Base-by-base conservation (phyloP, 2,888 invertebrate genomes). In the Chorisops tibialis region DNA sequence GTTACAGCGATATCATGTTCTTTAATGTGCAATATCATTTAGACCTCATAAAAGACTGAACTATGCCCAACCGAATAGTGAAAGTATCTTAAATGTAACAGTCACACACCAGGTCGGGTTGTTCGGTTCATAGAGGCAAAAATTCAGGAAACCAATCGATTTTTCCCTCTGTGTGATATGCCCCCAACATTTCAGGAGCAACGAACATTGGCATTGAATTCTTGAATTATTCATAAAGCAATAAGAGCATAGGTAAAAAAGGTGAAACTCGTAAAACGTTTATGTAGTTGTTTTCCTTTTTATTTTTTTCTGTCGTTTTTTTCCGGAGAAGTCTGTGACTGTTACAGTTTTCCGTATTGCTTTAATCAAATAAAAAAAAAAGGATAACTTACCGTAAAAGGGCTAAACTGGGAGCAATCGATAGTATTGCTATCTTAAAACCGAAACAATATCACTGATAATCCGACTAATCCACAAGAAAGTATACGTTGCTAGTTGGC, bases 221-320 rank as follows among this genome's bases (percentile, higher is more conserved):
- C 47, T 47, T 63, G 59, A 59, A 63, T 63, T 45, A 63, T 63
- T 63, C 63, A 63, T 63, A 59, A 52, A 63, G 47, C 50, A 59
- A 59, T 63, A 59, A 59, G 14, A 47, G 62, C 18, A 39, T 24
- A 18, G 21, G 48, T 39, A 58, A 58, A 50, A 56, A 56, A 37
- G 50, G 50, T 50, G 38, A 50, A 47, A 47, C 47, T 47, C 47
- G 21, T 47, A 47, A 47, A 47, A 47, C 47, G 47, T 47, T 47
- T 47, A 47, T 47, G 1, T 30, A 30, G 12, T 47, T 47, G 47
- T 47, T 30, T 30, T 47, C 47, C 22, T 47, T 45, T 45, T 19
- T 47, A 21, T 47, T 16, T 35, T 6, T 35, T 45, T 47, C 47
- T 9, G 12, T n/a, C 47, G 19, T 47, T 21, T n/a, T 22, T 21